Evolutionary conservation across 2,797 vertebrate genomes (phyloP).

Genomic region (Numenius phaeopus): DNA sequence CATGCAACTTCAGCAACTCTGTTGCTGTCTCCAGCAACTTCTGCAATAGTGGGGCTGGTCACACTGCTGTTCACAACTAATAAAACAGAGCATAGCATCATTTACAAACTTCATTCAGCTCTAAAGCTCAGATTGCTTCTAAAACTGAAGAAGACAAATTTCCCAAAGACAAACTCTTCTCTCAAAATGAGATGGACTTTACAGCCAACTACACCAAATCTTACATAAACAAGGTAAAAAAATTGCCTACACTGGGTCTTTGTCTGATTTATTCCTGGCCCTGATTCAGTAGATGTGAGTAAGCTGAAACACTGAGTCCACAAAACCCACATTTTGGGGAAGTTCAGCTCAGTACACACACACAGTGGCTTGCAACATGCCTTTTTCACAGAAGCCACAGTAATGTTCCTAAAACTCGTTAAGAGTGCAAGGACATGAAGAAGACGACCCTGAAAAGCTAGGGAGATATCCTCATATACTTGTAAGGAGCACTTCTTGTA

Average conservation of each 20-base stretch:
- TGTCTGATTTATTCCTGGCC: neutral
- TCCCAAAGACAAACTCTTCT: neutral
- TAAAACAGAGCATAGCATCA: neutral
- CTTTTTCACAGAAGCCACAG: neutral
- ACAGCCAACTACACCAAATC: neutral
- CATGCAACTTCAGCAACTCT: no score
- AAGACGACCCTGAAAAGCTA: neutral
- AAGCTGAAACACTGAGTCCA: neutral
- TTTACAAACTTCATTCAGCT: neutral
- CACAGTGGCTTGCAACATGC: neutral
- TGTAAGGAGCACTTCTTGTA: neutral
- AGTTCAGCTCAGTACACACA: neutral
- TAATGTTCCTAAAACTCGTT: neutral
- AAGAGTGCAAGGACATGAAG: neutral
- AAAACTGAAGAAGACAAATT: neutral
- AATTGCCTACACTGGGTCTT: neutral
- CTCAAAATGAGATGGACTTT: neutral
- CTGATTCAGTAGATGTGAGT: neutral
- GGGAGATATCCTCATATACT: neutral
- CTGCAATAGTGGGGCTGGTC: neutral
- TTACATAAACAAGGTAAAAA: constrained; percentile 25
- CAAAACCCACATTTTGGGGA: neutral
- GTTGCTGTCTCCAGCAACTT: neutral
- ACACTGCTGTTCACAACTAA: neutral
- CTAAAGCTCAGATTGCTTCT: neutral